phyloP scores from a whole-genome alignment of 2,888 invertebrate genomes.

The Patella depressa region DNA sequence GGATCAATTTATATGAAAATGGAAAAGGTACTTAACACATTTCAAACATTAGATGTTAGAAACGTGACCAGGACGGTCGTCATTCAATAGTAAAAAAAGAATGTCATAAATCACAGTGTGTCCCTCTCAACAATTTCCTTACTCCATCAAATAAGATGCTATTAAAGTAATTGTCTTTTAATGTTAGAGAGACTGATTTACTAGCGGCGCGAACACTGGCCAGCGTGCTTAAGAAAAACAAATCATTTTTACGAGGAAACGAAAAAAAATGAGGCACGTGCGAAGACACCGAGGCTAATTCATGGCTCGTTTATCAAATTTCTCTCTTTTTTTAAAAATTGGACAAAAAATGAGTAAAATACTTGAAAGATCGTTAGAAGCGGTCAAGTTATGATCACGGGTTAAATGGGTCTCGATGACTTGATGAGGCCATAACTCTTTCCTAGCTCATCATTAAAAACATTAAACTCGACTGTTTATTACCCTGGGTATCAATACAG shows the following conservation, averaged over 20 bases:
- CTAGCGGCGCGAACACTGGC: not conserved
- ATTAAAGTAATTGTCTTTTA: conserved; percentile 12
- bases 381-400: not conserved
- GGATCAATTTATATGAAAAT: too few relatives aligned
- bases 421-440: conserved; percentile 10
- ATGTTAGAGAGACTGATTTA: conserved; percentile 1
- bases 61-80: too few relatives aligned
- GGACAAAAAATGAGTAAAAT: conserved; percentile 3
- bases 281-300: conserved; percentile 7
- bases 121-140: not conserved
- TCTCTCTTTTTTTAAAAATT: not conserved
- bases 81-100: not conserved
- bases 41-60: too few relatives aligned
- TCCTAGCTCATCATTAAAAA: not conserved
- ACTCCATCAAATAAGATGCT: not conserved
- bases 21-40: too few relatives aligned
- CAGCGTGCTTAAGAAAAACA: not conserved
- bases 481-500: too few relatives aligned
- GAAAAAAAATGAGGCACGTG: conserved; percentile 5
- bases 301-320: conserved; percentile 8
- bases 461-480: not conserved
- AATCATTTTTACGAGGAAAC: conserved; percentile 2
- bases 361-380: not conserved
- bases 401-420: not conserved
- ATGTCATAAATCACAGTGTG: not conserved